These are phyloP conservation scores for Pasiphila rectangulata DNA, from an alignment of 2,888 invertebrate genomes.

Conservation along the genomic window DNA sequence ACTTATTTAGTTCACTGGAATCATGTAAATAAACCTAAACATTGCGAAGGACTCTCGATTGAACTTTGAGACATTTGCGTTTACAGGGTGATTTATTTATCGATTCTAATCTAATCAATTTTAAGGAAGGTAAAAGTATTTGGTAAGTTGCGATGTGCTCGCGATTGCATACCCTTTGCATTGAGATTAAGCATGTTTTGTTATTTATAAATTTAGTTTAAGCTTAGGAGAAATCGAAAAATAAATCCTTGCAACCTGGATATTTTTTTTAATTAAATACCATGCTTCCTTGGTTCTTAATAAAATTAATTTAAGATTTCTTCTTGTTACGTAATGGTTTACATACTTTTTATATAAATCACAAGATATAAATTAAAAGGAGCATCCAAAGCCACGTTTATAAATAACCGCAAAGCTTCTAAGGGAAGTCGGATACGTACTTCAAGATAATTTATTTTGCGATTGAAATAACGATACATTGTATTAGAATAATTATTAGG, in stretches of 20 bases:
- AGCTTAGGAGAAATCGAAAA: not conserved
- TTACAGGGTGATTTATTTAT: slow-evolving; percentile 47
- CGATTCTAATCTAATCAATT: slow-evolving; percentile 7
- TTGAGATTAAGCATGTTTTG: slow-evolving; percentile 13
- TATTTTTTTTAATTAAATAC: not conserved
- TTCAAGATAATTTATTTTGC: slow-evolving; percentile 9
- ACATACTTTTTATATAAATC: no score
- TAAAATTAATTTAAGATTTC: not conserved
- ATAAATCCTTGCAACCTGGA: not conserved
- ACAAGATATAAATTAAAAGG: no score
- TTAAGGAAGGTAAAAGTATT: slow-evolving; percentile 12
- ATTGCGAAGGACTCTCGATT: slow-evolving; percentile 48
- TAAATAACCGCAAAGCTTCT: not conserved
- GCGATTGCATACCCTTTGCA: slow-evolving; percentile 21
- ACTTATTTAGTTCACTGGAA: not conserved
- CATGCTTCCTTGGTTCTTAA: not conserved
- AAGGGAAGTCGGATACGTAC: slow-evolving; percentile 3
- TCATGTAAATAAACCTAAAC: not conserved
- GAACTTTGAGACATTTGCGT: slow-evolving; percentile 58
- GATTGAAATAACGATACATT: slow-evolving; percentile 19
- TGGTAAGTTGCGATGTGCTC: slow-evolving; percentile 22
- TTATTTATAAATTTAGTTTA: not conserved
- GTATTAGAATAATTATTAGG: slow-evolving; percentile 18
- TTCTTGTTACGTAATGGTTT: no score
- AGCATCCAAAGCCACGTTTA: slow-evolving; percentile 1